A percentile compares a stretch with the other conserved stretches of the same genome.
Evolutionary conservation across 2,113 vertebrate species (phyloP).

Genomic region (Callospermophilus lateralis): DNA sequence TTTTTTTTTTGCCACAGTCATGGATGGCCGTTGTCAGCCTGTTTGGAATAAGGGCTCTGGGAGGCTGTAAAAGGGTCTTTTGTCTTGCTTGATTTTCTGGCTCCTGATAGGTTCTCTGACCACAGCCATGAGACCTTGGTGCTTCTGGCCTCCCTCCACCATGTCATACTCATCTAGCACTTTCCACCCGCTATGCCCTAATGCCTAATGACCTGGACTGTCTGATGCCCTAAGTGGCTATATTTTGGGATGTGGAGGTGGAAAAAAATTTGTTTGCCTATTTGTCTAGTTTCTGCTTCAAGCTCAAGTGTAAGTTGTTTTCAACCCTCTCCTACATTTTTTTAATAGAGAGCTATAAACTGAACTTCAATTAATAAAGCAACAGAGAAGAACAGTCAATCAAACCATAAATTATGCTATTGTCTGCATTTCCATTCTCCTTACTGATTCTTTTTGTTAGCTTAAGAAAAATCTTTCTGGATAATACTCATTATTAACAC

Average conservation of each 20-base stretch:
- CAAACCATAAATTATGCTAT: slow-evolving; percentile 50
- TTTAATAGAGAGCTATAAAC: slow-evolving; percentile 48
- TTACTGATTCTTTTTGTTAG: slow-evolving; percentile 15
- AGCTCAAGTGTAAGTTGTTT: slow-evolving; percentile 72
- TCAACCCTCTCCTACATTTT: slow-evolving; percentile 58
- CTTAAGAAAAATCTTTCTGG: slow-evolving; percentile 42
- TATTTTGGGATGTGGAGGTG: slow-evolving; percentile 68
- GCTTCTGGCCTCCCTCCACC: slow-evolving; percentile 67
- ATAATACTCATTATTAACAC: background rate
- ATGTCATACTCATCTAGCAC: slow-evolving; percentile 58
- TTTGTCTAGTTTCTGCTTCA: slow-evolving; percentile 70
- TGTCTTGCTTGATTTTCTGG: slow-evolving; percentile 78
- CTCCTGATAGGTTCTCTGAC: slow-evolving; percentile 66
- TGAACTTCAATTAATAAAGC: slow-evolving; percentile 25
- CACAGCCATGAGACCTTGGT: slow-evolving; percentile 54
- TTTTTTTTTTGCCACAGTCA: background rate
- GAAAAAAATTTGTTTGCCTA: slow-evolving; percentile 76
- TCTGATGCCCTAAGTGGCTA: slow-evolving; percentile 70
- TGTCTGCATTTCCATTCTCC: slow-evolving; percentile 30
- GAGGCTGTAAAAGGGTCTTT: slow-evolving; percentile 71
- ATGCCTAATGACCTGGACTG: slow-evolving; percentile 64
- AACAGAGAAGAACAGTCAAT: slow-evolving; percentile 32
- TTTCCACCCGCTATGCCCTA: slow-evolving; percentile 28
- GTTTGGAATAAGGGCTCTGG: slow-evolving; percentile 42
- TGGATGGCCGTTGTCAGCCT: slow-evolving; percentile 70